Conservation (phyloP, 1,140 invertebrate species). For the Panagrolaimus sp. region DNA sequence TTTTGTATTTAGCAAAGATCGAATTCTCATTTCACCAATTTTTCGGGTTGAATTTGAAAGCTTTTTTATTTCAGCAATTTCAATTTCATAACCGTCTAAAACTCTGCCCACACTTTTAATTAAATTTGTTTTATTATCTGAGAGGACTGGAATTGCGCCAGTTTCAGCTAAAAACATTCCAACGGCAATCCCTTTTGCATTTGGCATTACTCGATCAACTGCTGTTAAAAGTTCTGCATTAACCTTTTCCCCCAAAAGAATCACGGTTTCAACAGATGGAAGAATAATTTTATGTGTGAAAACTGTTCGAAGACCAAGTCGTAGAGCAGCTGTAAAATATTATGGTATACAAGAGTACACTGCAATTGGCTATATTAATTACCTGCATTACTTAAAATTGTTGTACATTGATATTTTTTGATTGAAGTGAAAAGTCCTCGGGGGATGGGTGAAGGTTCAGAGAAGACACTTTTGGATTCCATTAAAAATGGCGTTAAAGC, state of each 20-base stretch:
- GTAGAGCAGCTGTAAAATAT: conserved; percentile 30
- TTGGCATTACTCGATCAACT: conserved; percentile 44
- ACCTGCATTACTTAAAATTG: conserved; percentile 10
- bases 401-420: conserved; percentile 40
- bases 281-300: conserved; percentile 36
- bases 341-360: too few relatives aligned
- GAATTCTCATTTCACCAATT: conserved; percentile 47
- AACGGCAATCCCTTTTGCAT: conserved; percentile 54
- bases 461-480: conserved; percentile 48
- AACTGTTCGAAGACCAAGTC: conserved; percentile 16
- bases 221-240: conserved; percentile 43
- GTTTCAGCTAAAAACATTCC: conserved; percentile 55
- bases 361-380: too few relatives aligned
- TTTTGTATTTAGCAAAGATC: conserved; percentile 40
- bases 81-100: conserved; percentile 50
- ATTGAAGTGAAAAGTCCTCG: conserved; percentile 45
- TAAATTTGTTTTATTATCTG: conserved; percentile 55
- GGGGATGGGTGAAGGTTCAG: conserved; percentile 53
- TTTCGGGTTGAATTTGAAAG: conserved; percentile 28
- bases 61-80: conserved; percentile 5
- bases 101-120: conserved; percentile 44
- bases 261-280: conserved; percentile 48
- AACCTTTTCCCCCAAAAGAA: conserved; percentile 53
- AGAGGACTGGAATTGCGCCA: conserved; percentile 46
- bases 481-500: conserved; percentile 51